phyloP scores from a whole-genome alignment of 2,797 vertebrate species.

The Gobionotothen gibberifrons region DNA sequence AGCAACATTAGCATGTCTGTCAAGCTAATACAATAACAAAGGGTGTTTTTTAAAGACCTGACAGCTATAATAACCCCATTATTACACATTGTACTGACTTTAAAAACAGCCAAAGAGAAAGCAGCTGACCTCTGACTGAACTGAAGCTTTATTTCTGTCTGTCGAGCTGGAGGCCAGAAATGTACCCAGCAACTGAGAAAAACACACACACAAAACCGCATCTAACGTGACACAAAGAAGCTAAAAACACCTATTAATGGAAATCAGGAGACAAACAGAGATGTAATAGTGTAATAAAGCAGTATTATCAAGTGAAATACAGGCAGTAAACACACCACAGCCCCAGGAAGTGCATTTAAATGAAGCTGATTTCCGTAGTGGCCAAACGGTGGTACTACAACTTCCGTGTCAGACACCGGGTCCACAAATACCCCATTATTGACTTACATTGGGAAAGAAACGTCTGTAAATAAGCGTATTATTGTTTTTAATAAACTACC shows the following conservation, averaged over 20 bases:
- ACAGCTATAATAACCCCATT: background rate
- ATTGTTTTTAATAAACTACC: too few relatives aligned
- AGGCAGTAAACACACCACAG: constrained; percentile 1
- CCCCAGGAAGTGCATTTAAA: too few relatives aligned
- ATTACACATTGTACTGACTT: background rate
- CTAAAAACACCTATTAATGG: background rate
- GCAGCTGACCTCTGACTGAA: constrained; percentile 36
- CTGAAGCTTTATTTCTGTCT: constrained; percentile 41
- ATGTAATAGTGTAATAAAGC: background rate
- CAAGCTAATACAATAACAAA: background rate
- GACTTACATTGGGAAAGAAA: too few relatives aligned
- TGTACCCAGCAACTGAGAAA: constrained; percentile 50
- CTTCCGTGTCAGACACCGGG: too few relatives aligned
- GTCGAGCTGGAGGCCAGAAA: constrained; percentile 37
- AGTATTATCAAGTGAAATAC: background rate
- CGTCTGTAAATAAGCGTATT: too few relatives aligned
- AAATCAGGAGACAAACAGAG: too few relatives aligned
- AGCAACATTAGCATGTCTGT: background rate
- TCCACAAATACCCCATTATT: too few relatives aligned
- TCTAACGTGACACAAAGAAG: background rate
- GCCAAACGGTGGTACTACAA: too few relatives aligned
- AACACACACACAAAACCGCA: background rate
- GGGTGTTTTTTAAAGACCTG: background rate
- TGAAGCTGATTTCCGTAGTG: too few relatives aligned
- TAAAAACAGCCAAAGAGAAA: background rate